These are phyloP conservation scores for Sebastes iracundus DNA, from an alignment of 2,797 vertebrate genomes.

Conservation along the genomic window DNA sequence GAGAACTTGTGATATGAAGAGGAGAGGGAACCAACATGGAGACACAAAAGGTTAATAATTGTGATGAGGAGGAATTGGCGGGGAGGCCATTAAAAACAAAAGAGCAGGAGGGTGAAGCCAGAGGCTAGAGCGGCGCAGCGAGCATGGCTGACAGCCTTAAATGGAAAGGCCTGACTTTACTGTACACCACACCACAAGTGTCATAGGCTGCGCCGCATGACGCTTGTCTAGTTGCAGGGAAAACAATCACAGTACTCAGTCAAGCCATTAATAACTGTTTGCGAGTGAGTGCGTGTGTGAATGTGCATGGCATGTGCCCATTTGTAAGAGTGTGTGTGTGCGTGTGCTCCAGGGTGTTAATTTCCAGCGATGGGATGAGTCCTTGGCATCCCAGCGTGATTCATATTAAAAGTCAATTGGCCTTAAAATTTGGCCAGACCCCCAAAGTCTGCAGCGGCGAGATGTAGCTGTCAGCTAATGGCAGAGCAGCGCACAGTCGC, in stretches of 20 bases:
- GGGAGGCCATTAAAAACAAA: conserved; percentile 29
- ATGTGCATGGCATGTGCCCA: conserved; percentile 14
- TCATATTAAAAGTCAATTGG: conserved; percentile 88
- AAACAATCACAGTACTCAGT: conserved; percentile 75
- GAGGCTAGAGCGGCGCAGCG: neutral
- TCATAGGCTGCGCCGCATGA: conserved; percentile 47
- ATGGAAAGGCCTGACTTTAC: conserved; percentile 45
- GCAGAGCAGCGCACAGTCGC: conserved; percentile 66
- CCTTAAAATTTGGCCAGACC: conserved; percentile 85
- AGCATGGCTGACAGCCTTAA: conserved; percentile 38
- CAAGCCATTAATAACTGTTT: conserved; percentile 70
- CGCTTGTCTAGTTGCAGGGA: conserved; percentile 65
- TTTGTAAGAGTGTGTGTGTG: conserved; percentile 25
- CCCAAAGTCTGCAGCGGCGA: conserved; percentile 74
- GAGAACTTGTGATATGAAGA: neutral
- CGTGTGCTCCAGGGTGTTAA: conserved; percentile 70
- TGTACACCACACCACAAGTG: conserved; percentile 40
- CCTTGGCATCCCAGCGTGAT: conserved; percentile 81
- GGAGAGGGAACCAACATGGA: neutral
- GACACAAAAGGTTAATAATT: conserved; percentile 24
- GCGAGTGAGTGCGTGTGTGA: conserved; percentile 23
- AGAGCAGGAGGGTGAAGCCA: conserved; percentile 31
- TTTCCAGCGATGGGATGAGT: conserved; percentile 80
- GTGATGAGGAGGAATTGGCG: conserved; percentile 12
- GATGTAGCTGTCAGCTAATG: conserved; percentile 76